These are phyloP conservation scores for Monochamus alternatus DNA, from an alignment of 2,888 invertebrate genomes.

Conservation along the genomic window DNA sequence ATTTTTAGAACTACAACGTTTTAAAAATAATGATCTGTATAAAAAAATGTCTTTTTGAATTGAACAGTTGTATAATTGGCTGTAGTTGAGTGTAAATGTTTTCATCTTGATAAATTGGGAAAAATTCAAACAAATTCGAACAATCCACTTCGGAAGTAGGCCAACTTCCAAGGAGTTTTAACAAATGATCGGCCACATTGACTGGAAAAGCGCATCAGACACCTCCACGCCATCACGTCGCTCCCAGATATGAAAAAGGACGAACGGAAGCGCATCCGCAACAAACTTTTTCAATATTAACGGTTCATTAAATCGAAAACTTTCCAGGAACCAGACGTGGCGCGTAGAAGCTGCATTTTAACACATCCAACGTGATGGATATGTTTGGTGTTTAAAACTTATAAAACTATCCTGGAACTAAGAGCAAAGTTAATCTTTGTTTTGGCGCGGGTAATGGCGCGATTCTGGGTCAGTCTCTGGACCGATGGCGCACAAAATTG, in stretches of 20 bases:
- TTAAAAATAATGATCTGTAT: no score
- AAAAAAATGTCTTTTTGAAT: no score
- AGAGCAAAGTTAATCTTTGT: conserved; percentile 21
- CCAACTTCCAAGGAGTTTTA: not conserved
- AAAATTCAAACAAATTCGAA: not conserved
- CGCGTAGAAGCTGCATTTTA: conserved; percentile 33
- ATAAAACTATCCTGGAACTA: conserved; percentile 27
- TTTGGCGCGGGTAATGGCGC: conserved; percentile 20
- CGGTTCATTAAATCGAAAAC: conserved; percentile 43
- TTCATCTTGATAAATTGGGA: no score
- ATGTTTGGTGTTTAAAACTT: conserved; percentile 38
- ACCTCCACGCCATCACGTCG: conserved; percentile 20
- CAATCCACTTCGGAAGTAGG: not conserved
- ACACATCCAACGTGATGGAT: conserved; percentile 38
- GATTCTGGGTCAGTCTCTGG: conserved; percentile 5
- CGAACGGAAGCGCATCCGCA: conserved; percentile 36
- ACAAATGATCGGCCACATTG: conserved; percentile 3
- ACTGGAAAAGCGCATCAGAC: conserved; percentile 1
- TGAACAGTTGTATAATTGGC: no score
- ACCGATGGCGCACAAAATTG: conserved; percentile 32
- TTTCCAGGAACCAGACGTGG: conserved; percentile 21
- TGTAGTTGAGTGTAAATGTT: no score
- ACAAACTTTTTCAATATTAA: conserved; percentile 46
- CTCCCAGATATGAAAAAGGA: conserved; percentile 25
- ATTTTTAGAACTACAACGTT: no score